Percentiles rank a stretch among this genome's conserved stretches.
These are phyloP conservation scores for Meleagris gallopavo DNA, from an alignment of 2,113 vertebrate genomes.

Conservation along the genomic window DNA sequence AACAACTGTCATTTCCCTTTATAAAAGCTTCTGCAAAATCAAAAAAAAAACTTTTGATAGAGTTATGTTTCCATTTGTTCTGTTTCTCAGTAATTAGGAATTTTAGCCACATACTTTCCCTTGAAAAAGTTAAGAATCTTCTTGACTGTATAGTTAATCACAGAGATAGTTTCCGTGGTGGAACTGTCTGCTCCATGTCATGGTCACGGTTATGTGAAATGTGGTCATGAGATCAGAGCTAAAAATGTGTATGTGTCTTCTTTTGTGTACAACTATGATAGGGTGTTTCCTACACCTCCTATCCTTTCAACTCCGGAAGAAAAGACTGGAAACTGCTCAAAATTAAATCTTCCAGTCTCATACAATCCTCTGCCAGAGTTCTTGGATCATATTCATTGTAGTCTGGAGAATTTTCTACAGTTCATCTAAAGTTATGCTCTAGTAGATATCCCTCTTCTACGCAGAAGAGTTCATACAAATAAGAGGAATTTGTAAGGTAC, in stretches of 20 bases:
- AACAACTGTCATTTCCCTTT: not conserved
- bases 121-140: not conserved
- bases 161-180: not conserved
- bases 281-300: not conserved
- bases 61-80: not conserved
- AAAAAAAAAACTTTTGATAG: not conserved
- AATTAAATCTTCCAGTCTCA: rapidly evolving
- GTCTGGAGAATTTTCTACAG: not conserved
- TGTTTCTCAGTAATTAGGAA: not conserved
- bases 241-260: not conserved
- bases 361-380: rapidly evolving
- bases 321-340: not conserved
- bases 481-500: rapidly evolving
- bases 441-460: rapidly evolving
- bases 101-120: not conserved
- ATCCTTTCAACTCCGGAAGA: not conserved
- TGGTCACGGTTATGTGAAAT: not conserved
- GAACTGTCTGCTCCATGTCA: not conserved
- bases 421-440: not conserved
- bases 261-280: not conserved
- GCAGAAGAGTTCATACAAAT: not conserved
- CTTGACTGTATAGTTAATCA: not conserved
- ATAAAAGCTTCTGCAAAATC: not conserved
- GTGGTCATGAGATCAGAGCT: not conserved
- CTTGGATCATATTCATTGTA: not conserved